These are phyloP conservation scores for Rhineura floridana DNA, from an alignment of 2,113 vertebrate species.

Conservation along the genomic window DNA sequence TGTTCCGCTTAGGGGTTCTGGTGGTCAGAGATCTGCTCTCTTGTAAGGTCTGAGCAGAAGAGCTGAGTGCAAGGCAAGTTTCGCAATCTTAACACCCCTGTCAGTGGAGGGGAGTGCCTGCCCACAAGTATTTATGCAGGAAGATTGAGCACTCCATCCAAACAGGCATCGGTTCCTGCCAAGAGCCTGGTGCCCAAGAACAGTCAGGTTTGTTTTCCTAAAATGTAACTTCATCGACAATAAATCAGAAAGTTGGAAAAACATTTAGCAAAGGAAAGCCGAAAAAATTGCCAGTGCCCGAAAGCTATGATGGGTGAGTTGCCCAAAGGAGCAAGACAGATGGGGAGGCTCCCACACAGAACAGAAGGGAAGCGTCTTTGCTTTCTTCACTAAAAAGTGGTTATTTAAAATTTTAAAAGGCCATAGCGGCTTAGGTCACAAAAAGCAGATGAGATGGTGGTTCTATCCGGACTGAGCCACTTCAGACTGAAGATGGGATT, in stretches of 20 bases:
- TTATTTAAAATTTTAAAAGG: not conserved
- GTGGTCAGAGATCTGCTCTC: not conserved
- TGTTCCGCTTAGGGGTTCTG: not conserved
- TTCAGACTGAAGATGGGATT: not conserved
- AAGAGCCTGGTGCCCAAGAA: slow-evolving; percentile 2
- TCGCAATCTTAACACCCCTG: not conserved
- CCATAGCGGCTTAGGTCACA: not conserved
- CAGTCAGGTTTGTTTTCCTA: slow-evolving; percentile 32
- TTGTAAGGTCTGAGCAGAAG: not conserved
- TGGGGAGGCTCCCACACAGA: not conserved
- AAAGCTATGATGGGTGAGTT: not conserved
- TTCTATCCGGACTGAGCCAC: not conserved
- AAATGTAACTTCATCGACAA: slow-evolving; percentile 33
- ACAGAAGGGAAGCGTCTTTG: not conserved
- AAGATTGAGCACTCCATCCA: not conserved
- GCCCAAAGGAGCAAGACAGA: not conserved
- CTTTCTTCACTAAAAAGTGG: not conserved
- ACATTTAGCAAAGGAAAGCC: not conserved
- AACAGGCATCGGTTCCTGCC: not conserved
- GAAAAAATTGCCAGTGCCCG: not conserved
- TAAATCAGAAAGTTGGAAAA: slow-evolving; percentile 35
- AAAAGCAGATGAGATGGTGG: not conserved
- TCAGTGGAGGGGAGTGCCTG: not conserved
- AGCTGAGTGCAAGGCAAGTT: not conserved
- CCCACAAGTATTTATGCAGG: not conserved